These are phyloP conservation scores for Drosophila paracracens DNA, from an alignment of 2,888 invertebrate species.

Conservation along the genomic window DNA sequence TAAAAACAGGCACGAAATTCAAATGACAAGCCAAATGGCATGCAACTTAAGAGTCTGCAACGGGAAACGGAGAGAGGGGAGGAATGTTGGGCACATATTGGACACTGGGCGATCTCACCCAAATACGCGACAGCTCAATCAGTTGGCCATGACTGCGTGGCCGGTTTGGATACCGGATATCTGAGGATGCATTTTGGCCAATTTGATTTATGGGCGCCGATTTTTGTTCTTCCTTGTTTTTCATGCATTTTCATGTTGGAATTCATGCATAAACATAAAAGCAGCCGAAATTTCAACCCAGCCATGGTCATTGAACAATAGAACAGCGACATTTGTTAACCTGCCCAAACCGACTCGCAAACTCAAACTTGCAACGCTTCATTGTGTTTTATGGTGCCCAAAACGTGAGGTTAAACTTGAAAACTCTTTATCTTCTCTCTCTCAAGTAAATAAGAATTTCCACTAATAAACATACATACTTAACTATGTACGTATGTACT, in stretches of 20 bases:
- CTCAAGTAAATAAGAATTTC: conserved; percentile 25
- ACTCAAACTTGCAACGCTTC: conserved; percentile 60
- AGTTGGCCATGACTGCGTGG: conserved; percentile 77
- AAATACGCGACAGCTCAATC: conserved; percentile 80
- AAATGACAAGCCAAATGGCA: conserved; percentile 60
- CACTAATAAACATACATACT: conserved; percentile 30
- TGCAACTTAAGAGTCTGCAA: conserved; percentile 4
- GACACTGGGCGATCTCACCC: conserved; percentile 76
- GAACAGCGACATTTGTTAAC: conserved; percentile 59
- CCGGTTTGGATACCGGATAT: conserved; percentile 26
- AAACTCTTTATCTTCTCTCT: conserved; percentile 49
- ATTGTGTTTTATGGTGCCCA: conserved; percentile 72
- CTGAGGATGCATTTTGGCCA: conserved; percentile 32
- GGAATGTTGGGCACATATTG: conserved; percentile 38
- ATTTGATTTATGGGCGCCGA: conserved; percentile 71
- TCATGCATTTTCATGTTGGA: conserved; percentile 74
- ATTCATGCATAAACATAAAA: conserved; percentile 79
- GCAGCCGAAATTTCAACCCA: conserved; percentile 70
- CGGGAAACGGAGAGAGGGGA: background rate
- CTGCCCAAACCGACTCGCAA: conserved; percentile 10
- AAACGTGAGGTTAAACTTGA: conserved; percentile 73
- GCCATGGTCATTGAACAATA: conserved; percentile 68
- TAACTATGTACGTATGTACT: conserved; percentile 20
- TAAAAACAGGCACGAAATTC: conserved; percentile 61
- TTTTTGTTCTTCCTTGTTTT: conserved; percentile 70